Base-by-base conservation (phyloP, 2,888 invertebrate genomes). In the Bugula neritina region DNA sequence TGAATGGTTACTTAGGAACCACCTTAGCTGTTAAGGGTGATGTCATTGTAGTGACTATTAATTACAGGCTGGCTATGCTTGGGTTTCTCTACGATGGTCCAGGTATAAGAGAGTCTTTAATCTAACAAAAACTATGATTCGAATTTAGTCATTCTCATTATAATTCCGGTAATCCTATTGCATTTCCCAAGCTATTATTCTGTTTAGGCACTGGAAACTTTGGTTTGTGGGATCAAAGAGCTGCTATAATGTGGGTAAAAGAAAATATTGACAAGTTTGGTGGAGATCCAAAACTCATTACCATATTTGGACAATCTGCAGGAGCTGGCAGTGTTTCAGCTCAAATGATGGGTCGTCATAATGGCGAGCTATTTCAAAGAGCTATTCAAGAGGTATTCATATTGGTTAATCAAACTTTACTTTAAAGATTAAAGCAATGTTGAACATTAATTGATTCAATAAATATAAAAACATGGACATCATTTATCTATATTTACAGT, bases 191-290 rank as follows among this genome's bases (percentile, higher is more conserved):
- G n/a, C n/a, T n/a, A n/a, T n/a, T n/a, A n/a, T n/a, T n/a, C n/a
- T n/a, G n/a, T 31, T 25, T 34, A 63, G 63, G 63, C 5, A 63
- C 29, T 31, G 63, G 63, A 29, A 63, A 63, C 31, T 63, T 63
- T 63, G 63, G 63, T 31, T 31, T 63, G 29, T 63, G 63, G 63
- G 63, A 63, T 31, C 63, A 63, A 31, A 63, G 63, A 63, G 63
- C 2, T 13, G 63, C 63, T 31, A 21, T 63, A 17, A 27, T 63
- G 31, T 63, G 63, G 63, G 34, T 63, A 13, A 27, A 63, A n/a
- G 31, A 63, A 13, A 63, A 63, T 31, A 63, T 63, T 17, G 31
- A 25, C 10, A 25, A 34, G n/a, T 63, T 63, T 63, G 63, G 63
- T 31, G 63, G 63, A 63, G 63, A 63, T 63, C 63, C 63, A 63